These are phyloP conservation scores for Scolopax bukidnonensis DNA, from an alignment of 2,797 vertebrate genomes.

Conservation along the genomic window DNA sequence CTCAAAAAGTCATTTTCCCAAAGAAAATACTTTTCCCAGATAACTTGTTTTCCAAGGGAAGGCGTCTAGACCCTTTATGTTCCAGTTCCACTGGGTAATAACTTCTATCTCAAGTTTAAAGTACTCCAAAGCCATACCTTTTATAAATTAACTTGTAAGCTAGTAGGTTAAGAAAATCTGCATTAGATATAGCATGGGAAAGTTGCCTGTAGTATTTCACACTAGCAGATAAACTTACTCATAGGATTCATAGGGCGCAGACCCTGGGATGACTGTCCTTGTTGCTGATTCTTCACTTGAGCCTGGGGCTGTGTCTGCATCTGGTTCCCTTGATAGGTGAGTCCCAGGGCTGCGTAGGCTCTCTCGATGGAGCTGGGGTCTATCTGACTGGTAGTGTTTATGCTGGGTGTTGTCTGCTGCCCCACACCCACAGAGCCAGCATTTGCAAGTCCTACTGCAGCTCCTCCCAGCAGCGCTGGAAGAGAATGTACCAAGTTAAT, in stretches of 20 bases:
- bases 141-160: background rate
- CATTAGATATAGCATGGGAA: background rate
- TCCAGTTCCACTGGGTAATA: background rate
- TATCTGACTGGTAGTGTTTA: conserved; percentile 93
- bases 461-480: conserved; percentile 89
- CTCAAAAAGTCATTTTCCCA: background rate
- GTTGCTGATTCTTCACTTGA: conserved; percentile 82
- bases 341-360: conserved; percentile 94
- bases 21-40: background rate
- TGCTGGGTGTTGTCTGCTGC: conserved; percentile 85
- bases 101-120: background rate
- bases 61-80: background rate
- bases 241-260: conserved; percentile 87
- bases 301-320: conserved; percentile 86
- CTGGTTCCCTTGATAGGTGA: conserved; percentile 96
- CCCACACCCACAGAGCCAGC: conserved; percentile 87
- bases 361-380: conserved; percentile 98
- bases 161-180: background rate
- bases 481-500: conserved; percentile 32
- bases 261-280: conserved; percentile 84
- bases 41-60: background rate
- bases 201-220: background rate
- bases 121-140: background rate
- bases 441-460: conserved; percentile 87
- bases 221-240: conserved; percentile 80